phyloP scores from a whole-genome alignment of 1,140 invertebrate species.

The Drosophila mauritiana region DNA sequence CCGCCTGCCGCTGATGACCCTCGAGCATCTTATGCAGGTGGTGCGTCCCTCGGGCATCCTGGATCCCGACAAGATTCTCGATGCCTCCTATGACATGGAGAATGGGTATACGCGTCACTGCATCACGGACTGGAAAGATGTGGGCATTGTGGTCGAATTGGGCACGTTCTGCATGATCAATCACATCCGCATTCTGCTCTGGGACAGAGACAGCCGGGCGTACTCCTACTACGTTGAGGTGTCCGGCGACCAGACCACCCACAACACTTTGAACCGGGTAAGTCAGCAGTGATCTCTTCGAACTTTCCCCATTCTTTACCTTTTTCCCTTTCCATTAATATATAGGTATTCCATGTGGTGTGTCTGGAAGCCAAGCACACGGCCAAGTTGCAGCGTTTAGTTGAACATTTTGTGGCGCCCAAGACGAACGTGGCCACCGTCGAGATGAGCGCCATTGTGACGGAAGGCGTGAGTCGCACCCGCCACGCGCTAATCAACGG shows the following conservation, averaged over 20 bases:
- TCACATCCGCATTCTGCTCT: slow-evolving; percentile 95
- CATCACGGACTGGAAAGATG: slow-evolving; percentile 91
- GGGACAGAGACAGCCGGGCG: slow-evolving; percentile 96
- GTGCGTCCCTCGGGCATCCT: slow-evolving; percentile 94
- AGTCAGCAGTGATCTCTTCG: slow-evolving; percentile 4
- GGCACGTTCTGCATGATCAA: slow-evolving; percentile 96
- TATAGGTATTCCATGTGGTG: slow-evolving; percentile 95
- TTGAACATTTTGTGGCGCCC: slow-evolving; percentile 93
- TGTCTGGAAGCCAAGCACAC: slow-evolving; percentile 95
- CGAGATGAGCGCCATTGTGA: slow-evolving; percentile 94
- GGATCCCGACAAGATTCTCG: slow-evolving; percentile 94
- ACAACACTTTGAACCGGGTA: slow-evolving; percentile 97
- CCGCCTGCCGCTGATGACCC: slow-evolving; percentile 93
- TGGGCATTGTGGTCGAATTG: slow-evolving; percentile 94
- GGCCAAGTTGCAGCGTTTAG: slow-evolving; percentile 89
- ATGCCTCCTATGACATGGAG: slow-evolving; percentile 88
- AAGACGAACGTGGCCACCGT: slow-evolving; percentile 96
- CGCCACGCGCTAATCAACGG: slow-evolving; percentile 98
- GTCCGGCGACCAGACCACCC: slow-evolving; percentile 97
- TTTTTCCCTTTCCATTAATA: no score
- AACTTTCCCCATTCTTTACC: no score
- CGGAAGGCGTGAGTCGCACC: slow-evolving; percentile 96
- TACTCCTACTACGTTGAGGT: slow-evolving; percentile 99
- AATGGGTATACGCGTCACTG: slow-evolving; percentile 94
- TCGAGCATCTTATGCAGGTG: slow-evolving; percentile 93